Base-by-base conservation (phyloP, 2,888 invertebrate genomes). In the Meteorus colon region DNA sequence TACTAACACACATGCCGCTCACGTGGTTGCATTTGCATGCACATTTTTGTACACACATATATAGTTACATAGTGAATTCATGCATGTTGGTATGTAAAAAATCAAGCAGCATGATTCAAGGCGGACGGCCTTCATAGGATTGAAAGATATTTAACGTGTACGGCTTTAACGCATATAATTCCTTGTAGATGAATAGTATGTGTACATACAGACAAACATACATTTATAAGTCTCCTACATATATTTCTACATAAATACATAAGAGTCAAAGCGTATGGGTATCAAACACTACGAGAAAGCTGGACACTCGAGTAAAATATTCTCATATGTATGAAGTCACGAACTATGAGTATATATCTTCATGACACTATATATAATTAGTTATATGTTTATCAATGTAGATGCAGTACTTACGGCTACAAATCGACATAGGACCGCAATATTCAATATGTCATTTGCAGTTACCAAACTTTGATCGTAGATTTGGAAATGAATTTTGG, bases 41-140 rank as follows among this genome's bases (percentile, higher is more conserved):
- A 41, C 41, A 41, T 41, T 8, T 8, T 41, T 12, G 41, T 12
- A 41, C 12, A 63, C 72, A 48, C 45, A 55, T 37, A 71, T 34
- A 29, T 37, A n/a, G 24, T 29, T 24, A 27, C 41, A 62, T 62
- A 10, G n/a, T 41, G 24, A 37, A 60, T 62, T 34, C 19, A 45
- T 19, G 45, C 59, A 62, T 59, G 34, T 48, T 34, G 3, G 27
- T 24, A 24, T 45, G 62, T 41, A 59, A 29, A 59, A 34, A 70
- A 59, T 27, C 55, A 70, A 70, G 37, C 69, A 19, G n/a, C 62
- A 72, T 72, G 72, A 72, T 72, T 79, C 80, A 83, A 84, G 83
- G 83, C 82, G 81, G 83, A 82, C 83, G 84, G 82, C 84, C 84
- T 84, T 84, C 84, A 72, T 41, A 79, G 67, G 80, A 82, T 84